phyloP scores from a whole-genome alignment of 2,113 vertebrate species.

The Ptychochromis oligacanthus region DNA sequence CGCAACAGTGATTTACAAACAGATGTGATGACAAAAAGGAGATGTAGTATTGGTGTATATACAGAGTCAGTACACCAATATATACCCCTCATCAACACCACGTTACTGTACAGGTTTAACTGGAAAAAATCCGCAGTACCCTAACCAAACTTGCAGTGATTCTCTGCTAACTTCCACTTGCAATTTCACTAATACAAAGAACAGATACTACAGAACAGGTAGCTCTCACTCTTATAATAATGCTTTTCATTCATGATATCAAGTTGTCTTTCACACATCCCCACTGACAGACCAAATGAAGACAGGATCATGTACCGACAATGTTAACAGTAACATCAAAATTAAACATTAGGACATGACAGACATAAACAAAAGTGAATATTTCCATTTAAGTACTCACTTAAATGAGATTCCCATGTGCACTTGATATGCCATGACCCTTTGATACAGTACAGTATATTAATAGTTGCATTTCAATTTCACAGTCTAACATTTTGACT shows the following conservation, averaged over 20 bases:
- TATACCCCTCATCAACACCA: constrained; percentile 16
- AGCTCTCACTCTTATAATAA: not conserved
- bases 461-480: constrained; percentile 28
- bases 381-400: constrained; percentile 85
- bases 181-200: not conserved
- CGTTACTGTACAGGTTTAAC: constrained; percentile 10
- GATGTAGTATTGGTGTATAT: constrained; percentile 28
- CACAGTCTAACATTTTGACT: constrained; percentile 33
- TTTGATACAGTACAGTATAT: constrained; percentile 57
- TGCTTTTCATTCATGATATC: not conserved
- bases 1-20: constrained; percentile 33
- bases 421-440: constrained; percentile 71
- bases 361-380: constrained; percentile 75
- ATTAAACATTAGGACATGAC: constrained; percentile 68
- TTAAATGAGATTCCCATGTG: constrained; percentile 87
- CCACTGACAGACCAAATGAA: constrained; percentile 53
- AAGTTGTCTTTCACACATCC: constrained; percentile 34
- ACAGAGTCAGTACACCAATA: constrained; percentile 28
- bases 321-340: constrained; percentile 49
- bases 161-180: not conserved
- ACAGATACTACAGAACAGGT: not conserved
- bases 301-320: constrained; percentile 55
- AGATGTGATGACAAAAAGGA: constrained; percentile 33
- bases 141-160: not conserved
- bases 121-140: constrained; percentile 15